Conservation (phyloP, 2,797 vertebrate species). For the Antrozous pallidus region DNA sequence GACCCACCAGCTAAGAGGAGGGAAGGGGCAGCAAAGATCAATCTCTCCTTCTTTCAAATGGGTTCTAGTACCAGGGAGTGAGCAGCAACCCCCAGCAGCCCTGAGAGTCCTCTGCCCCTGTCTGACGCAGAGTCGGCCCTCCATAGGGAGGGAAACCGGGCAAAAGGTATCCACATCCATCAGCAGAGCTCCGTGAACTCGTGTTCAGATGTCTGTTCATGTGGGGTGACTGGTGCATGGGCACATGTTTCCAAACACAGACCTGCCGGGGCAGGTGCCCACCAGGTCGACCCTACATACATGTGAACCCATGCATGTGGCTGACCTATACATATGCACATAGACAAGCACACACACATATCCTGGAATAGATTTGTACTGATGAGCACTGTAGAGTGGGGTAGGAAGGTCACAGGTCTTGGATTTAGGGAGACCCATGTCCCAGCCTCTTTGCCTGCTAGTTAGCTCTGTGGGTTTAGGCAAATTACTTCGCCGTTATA, state of each 20-base stretch:
- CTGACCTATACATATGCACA: too few relatives aligned
- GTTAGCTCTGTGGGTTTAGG: not conserved
- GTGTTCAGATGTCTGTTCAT: not conserved
- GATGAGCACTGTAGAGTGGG: not conserved
- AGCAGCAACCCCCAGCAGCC: not conserved
- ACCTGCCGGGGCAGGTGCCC: not conserved
- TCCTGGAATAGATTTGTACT: not conserved
- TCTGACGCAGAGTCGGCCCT: not conserved
- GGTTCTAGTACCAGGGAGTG: not conserved
- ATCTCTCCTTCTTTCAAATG: not conserved
- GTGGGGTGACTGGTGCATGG: too few relatives aligned
- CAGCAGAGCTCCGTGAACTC: not conserved
- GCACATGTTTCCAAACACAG: not conserved
- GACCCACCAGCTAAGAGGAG: not conserved
- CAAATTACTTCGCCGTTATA: not conserved
- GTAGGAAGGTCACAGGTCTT: not conserved
- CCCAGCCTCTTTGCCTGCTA: not conserved
- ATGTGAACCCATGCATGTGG: accelerated
- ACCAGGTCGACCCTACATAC: accelerated
- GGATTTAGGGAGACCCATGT: not conserved
- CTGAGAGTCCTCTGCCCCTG: not conserved
- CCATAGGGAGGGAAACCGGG: not conserved
- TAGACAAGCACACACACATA: not conserved
- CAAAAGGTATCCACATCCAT: not conserved
- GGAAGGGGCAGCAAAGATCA: not conserved